A percentile compares a stretch with the other conserved stretches of the same genome.
phyloP scores from a whole-genome alignment of 2,888 invertebrate species.

The Zygogramma bicolorata region DNA sequence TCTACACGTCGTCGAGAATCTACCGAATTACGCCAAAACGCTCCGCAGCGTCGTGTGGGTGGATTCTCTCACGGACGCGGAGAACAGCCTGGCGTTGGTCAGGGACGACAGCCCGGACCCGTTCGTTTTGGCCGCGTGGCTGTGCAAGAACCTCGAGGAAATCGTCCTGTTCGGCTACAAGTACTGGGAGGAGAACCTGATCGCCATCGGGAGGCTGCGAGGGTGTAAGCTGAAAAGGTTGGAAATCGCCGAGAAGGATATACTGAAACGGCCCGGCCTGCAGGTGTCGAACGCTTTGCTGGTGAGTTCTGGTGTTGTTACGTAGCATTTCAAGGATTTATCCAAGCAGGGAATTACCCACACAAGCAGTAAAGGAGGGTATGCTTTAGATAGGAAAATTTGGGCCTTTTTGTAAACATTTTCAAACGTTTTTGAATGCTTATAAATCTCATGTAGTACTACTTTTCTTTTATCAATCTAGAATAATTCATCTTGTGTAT shows the following conservation, averaged over 20 bases:
- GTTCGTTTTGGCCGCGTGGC: constrained; percentile 76
- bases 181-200: constrained; percentile 73
- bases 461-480: no score
- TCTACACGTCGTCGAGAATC: constrained; percentile 69
- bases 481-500: no score
- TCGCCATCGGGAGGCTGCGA: constrained; percentile 75
- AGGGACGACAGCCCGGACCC: constrained; percentile 68
- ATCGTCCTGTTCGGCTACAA: constrained; percentile 72
- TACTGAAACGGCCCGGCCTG: constrained; percentile 53
- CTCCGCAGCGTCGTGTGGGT: constrained; percentile 74
- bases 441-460: no score
- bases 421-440: no score
- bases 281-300: constrained; percentile 26
- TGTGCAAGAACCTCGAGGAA: constrained; percentile 72
- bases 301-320: constrained; percentile 26
- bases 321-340: background rate
- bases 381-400: no score
- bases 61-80: constrained; percentile 67
- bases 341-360: no score
- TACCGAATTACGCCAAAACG: constrained; percentile 70
- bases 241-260: constrained; percentile 70
- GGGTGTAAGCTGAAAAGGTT: constrained; percentile 70
- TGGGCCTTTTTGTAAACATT: no score
- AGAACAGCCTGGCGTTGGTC: constrained; percentile 53
- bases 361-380: no score